Evolutionary conservation across 2,113 vertebrate genomes (phyloP), one percentile per base, ranked within the genome.

Genomic region (Ursus arctos): DNA sequence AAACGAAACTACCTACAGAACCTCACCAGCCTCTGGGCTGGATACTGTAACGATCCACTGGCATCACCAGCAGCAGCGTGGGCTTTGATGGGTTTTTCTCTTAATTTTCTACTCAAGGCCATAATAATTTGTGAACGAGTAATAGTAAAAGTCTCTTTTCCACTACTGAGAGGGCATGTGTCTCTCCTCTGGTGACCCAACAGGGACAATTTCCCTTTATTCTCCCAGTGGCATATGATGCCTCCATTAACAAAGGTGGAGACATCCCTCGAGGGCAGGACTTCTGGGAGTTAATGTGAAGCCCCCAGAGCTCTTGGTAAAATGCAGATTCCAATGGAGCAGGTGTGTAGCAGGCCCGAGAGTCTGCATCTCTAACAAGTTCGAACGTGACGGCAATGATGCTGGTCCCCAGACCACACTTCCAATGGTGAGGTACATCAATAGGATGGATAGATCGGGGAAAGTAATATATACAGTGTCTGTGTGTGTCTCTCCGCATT

Each of bases 11-110:
- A 16, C n/a, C 51, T 11, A 40, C 3, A 65, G 53, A 31, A 22
- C 49, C 51, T 67, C 84, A 2, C 15, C 6, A 13, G 33, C 53
- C 67, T 12, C 7, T 1, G 0, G 61, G 33, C 24, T 4, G 2
- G 5, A n/a, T 13, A 8, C 1, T 1, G 10, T 8, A 21, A 18
- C 40, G 12, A 19, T 7, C 9, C 36, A 49, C 0, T 40, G 24
- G 14, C 28, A 2, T 24, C 43, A 15, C 13, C 1, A 33, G 12
- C 24, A 47, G n/a, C 49, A 10, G 13, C 6, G 4, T 22, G 40
- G 74, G 49, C 65, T 51, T 4, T 13, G 28, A 49, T 63, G 47
- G 33, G 14, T 10, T 65, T 57, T 36, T 63, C 74, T 67, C 74
- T 40, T 51, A 7, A 47, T 40, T 67, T 51, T 31, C 47, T n/a